A percentile compares a stretch with the other conserved stretches of the same genome.
phyloP scores from a whole-genome alignment of 2,888 invertebrate genomes.

The Morpho achilles region DNA sequence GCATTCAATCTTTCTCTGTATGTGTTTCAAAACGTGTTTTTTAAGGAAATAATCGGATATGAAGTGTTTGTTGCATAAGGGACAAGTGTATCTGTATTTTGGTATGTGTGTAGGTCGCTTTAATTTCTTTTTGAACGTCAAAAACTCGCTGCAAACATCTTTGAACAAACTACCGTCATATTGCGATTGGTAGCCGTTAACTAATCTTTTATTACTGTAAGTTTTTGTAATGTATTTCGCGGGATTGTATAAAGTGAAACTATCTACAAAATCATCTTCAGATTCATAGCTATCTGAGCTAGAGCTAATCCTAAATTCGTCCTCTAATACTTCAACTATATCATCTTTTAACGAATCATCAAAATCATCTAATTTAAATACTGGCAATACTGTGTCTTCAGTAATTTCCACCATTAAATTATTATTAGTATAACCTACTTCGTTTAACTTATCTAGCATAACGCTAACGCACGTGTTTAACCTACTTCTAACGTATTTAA shows the following conservation, averaged over 20 bases:
- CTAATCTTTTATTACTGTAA: conserved; percentile 39
- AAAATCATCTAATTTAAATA: conserved; percentile 32
- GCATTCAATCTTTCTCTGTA: conserved; percentile 40
- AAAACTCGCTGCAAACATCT: conserved; percentile 56
- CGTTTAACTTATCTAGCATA: conserved; percentile 47
- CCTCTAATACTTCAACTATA: conserved; percentile 63
- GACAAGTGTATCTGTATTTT: conserved; percentile 48
- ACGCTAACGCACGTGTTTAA: conserved; percentile 49
- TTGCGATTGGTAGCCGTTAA: conserved; percentile 47
- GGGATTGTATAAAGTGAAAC: conserved; percentile 30
- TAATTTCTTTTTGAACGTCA: conserved; percentile 54
- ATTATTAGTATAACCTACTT: conserved; percentile 34
- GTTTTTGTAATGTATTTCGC: conserved; percentile 42
- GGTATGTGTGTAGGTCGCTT: conserved; percentile 26
- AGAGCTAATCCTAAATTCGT: conserved; percentile 58
- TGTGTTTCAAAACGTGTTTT: conserved; percentile 54
- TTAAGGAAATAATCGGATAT: conserved; percentile 62
- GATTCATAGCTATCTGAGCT: conserved; percentile 38
- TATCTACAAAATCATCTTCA: conserved; percentile 21
- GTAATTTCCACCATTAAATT: conserved; percentile 61
- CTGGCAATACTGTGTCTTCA: conserved; percentile 47
- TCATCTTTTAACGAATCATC: conserved; percentile 38
- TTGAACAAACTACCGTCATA: conserved; percentile 19
- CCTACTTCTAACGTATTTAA: conserved; percentile 47
- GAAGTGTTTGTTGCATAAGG: conserved; percentile 57